Evolutionary conservation across 2,113 vertebrate genomes (phyloP).

Genomic region (Varanus komodoensis): DNA sequence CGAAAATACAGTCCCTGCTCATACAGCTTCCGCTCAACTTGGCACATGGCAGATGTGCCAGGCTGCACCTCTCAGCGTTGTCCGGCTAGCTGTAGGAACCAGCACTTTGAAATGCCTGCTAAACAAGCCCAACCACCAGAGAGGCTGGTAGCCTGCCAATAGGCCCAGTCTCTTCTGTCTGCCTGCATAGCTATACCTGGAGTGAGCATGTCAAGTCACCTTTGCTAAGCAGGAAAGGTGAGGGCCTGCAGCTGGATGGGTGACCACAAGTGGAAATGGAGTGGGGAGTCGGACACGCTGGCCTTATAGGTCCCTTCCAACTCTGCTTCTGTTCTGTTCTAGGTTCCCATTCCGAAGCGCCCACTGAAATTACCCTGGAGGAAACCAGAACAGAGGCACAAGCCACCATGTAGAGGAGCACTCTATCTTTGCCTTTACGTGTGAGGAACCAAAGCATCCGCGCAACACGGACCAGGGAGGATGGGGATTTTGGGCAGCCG

Average conservation of each 20-base stretch:
- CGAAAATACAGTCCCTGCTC: no score
- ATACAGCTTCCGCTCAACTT: no score
- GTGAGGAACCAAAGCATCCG: background rate
- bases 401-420: constrained; percentile 10
- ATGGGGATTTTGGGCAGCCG: background rate
- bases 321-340: background rate
- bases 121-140: background rate
- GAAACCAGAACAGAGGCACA: constrained; percentile 29
- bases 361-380: fast-evolving
- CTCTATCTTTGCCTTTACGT: background rate
- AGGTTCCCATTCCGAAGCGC: constrained; percentile 57
- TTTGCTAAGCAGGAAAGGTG: no score
- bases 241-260: no score
- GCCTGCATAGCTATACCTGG: no score
- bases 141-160: no score
- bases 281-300: no score
- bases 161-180: background rate
- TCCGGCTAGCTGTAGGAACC: background rate
- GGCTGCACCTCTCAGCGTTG: no score
- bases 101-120: background rate
- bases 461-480: fast-evolving
- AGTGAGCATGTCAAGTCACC: no score
- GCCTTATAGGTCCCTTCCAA: no score
- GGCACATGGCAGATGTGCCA: no score
- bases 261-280: no score